Evolutionary conservation across 2,113 vertebrate genomes (phyloP), one percentile per base, ranked within the genome.

Genomic region (Phainopepla nitens): DNA sequence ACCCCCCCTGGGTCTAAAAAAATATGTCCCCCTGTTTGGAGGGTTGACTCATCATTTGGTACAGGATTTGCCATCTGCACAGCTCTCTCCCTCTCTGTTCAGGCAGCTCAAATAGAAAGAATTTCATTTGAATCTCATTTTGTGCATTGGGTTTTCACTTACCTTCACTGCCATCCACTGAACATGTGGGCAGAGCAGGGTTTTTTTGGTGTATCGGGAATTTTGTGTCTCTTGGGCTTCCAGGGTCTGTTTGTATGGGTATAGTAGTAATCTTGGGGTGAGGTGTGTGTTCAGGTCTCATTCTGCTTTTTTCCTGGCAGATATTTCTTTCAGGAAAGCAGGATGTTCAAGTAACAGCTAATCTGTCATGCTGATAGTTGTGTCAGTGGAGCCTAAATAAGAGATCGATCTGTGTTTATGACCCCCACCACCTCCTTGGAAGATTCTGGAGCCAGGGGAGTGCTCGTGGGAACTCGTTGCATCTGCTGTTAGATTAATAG

Each of bases 401-500:
- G 65, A 79, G 78, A 79, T 82, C 0, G 0, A 57, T 82, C 41
- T 72, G 15, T 64, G 61, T 56, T 92, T 53, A 41, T 28, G 87
- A 15, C 18, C 65, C 64, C 39, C 3, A 2, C 64, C 65, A 71
- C 4, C 77, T 78, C 23, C 50, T 47, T 39, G 61, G 56, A 75
- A 75, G 75, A 35, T 73, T 88, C 92, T 47, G 65, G 76, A 61
- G 13, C 41, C 16, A 21, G 33, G 56, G 75, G 71, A 78, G 24
- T 11, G 47, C 71, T 79, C 17, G 13, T 58, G 68, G 60, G 72
- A 94, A 35, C 80, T 78, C 0, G 0, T 42, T 77, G 36, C 35
- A 51, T 92, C 69, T 89, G 89, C 77, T 15, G 2, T 53, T 47
- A 49, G 83, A 64, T 81, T 58, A 56, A 92, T 71, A 62, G 86